Evolutionary conservation across 2,797 vertebrate species (phyloP).

Genomic region (Enteromius radiatus): DNA sequence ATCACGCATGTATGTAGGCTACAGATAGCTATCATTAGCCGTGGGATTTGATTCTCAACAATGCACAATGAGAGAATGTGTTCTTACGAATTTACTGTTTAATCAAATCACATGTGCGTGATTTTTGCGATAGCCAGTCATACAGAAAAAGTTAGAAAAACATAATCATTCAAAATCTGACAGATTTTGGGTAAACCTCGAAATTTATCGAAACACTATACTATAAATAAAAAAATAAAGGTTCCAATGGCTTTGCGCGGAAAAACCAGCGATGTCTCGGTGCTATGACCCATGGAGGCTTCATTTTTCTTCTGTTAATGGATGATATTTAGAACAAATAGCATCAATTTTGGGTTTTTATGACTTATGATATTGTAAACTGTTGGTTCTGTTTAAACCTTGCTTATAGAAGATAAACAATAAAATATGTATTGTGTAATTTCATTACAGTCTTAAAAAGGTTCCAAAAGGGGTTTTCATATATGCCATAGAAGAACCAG

Average conservation of each 20-base stretch:
- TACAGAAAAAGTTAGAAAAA: background rate
- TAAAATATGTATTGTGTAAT: too few species aligned
- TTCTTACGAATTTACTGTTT: conserved; percentile 8
- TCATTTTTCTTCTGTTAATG: background rate
- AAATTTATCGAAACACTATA: background rate
- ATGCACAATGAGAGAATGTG: conserved; percentile 73
- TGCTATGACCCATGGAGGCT: background rate
- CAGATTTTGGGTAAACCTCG: background rate
- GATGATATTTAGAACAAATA: background rate
- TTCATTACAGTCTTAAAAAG: background rate
- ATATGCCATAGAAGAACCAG: too few species aligned
- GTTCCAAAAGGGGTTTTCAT: background rate
- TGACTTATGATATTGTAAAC: background rate
- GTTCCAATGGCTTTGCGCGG: background rate
- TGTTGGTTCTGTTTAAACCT: background rate
- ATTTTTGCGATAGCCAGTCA: background rate
- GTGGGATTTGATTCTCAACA: conserved; percentile 48
- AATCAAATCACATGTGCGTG: conserved; percentile 17
- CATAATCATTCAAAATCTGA: background rate
- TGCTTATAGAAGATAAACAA: background rate
- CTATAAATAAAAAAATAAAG: background rate
- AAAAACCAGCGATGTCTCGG: background rate
- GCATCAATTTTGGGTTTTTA: background rate
- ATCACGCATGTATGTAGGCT: conserved; percentile 47
- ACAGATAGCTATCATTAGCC: conserved; percentile 61